phyloP scores from a whole-genome alignment of 2,888 invertebrate genomes.

The Himalopsyche anomala region DNA sequence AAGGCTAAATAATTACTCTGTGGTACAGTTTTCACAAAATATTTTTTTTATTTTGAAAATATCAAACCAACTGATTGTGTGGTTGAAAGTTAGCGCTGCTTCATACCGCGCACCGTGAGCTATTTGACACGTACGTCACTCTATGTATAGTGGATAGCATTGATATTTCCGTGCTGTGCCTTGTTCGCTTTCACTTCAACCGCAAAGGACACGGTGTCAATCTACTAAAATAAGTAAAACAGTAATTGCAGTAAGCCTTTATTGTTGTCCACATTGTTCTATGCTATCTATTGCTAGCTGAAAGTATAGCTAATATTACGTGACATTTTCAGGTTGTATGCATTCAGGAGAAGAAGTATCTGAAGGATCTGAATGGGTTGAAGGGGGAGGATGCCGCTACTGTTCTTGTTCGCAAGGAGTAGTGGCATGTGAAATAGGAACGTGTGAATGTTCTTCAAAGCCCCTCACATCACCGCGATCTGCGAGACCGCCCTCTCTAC shows the following conservation, averaged over 20 bases:
- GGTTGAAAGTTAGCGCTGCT: too few relatives aligned
- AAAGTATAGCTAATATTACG: background rate
- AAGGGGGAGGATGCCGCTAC: slow-evolving; percentile 74
- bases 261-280: background rate
- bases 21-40: too few relatives aligned
- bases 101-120: too few relatives aligned
- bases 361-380: slow-evolving; percentile 78
- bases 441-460: slow-evolving; percentile 80
- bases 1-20: too few relatives aligned
- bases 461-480: slow-evolving; percentile 69
- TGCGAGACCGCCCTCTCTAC: slow-evolving; percentile 71
- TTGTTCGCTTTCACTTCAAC: too few relatives aligned
- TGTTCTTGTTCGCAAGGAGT: slow-evolving; percentile 79
- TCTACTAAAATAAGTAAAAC: background rate
- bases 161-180: too few relatives aligned
- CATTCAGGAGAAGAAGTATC: slow-evolving; percentile 81
- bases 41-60: too few relatives aligned
- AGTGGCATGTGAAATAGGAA: slow-evolving; percentile 81
- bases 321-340: slow-evolving; percentile 80
- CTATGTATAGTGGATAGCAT: too few relatives aligned
- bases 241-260: background rate
- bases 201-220: background rate
- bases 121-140: too few relatives aligned
- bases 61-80: too few relatives aligned
- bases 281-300: too few relatives aligned